These are phyloP conservation scores for Enhydra lutris DNA, from an alignment of 2,113 vertebrate species.

Conservation along the genomic window DNA sequence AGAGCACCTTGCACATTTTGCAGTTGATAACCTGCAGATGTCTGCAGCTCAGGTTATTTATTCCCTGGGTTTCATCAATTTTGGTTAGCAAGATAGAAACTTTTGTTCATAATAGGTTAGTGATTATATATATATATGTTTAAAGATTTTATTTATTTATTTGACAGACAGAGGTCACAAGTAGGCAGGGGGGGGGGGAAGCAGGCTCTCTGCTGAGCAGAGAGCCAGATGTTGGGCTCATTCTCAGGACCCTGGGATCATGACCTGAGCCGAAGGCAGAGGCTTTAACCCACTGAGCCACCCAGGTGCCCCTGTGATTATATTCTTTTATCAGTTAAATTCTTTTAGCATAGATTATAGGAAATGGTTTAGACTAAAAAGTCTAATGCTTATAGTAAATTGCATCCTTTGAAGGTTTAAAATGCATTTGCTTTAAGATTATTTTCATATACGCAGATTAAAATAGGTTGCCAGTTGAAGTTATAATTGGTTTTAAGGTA, in stretches of 20 bases:
- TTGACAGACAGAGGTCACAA: no score
- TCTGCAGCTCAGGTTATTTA: background rate
- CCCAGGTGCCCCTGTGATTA: background rate
- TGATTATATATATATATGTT: background rate
- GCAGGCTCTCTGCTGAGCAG: no score
- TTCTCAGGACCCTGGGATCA: no score
- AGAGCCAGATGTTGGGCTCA: no score
- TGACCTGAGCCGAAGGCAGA: no score
- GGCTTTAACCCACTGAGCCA: no score
- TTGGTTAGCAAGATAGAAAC: slow-evolving; percentile 8
- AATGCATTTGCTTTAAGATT: slow-evolving; percentile 38
- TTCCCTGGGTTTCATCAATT: background rate
- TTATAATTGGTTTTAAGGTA: slow-evolving; percentile 53
- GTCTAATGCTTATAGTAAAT: slow-evolving; percentile 23
- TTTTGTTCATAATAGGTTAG: background rate
- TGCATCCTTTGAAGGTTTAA: slow-evolving; percentile 31
- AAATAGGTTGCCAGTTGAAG: slow-evolving; percentile 27
- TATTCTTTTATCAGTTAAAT: background rate
- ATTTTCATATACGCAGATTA: slow-evolving; percentile 46
- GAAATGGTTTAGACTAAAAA: slow-evolving; percentile 6
- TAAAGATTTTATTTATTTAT: no score
- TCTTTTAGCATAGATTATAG: background rate
- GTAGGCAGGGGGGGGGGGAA: no score
- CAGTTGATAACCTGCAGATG: background rate
- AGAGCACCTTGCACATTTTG: background rate